Percentiles rank a stretch among this genome's conserved stretches.
phyloP scores from a whole-genome alignment of 2,888 invertebrate species.

The Dryococelus australis region DNA sequence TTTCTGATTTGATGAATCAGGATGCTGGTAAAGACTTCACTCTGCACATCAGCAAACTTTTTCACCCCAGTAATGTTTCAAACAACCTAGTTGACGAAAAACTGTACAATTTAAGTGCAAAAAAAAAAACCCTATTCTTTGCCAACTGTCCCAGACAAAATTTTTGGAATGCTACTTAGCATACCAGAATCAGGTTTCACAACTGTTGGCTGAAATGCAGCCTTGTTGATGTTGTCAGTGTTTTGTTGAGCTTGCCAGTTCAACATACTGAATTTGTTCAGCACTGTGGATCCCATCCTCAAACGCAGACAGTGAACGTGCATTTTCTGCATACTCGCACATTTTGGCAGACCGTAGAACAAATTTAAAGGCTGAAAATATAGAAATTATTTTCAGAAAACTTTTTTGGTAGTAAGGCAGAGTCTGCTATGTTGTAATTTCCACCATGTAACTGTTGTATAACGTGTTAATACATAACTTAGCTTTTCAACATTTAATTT shows the following conservation, averaged over 20 bases:
- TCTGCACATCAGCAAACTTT: background rate
- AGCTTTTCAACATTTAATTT: too few relatives aligned
- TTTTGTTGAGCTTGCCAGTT: background rate
- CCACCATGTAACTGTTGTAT: too few relatives aligned
- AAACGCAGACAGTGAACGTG: background rate
- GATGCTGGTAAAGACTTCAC: background rate
- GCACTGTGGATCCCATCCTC: background rate
- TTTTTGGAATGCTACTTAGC: background rate
- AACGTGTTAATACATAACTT: too few relatives aligned
- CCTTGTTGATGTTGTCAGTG: background rate
- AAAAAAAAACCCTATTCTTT: background rate
- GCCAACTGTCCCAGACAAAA: background rate
- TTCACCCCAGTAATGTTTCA: background rate
- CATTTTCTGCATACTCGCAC: background rate
- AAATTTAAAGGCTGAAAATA: background rate
- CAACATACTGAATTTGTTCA: background rate
- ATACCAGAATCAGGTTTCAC: background rate
- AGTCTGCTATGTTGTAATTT: too few relatives aligned
- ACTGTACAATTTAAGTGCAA: background rate
- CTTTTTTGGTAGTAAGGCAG: background rate
- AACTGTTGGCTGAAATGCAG: background rate
- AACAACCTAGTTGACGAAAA: background rate
- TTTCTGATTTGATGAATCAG: background rate
- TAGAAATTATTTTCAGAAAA: background rate
- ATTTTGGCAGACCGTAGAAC: background rate